Evolutionary conservation across 1,140 invertebrate species (phyloP), one percentile per base, ranked within the genome.

Genomic region (Cotesia glomerata): DNA sequence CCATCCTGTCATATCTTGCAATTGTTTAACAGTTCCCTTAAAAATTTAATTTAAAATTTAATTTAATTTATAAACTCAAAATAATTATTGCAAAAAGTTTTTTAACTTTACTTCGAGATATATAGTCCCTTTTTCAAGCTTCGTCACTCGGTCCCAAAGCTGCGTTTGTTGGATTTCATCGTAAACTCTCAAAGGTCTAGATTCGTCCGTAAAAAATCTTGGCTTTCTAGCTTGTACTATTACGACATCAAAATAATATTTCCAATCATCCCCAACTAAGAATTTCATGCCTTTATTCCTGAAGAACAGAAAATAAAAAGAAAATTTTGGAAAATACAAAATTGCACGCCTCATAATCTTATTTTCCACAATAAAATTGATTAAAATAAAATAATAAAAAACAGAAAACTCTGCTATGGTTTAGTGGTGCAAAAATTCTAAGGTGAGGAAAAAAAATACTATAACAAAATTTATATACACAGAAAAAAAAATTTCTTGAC

Each of bases 191-290:
- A 99, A 94, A 0, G 97, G 97, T 59, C 95, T 91, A 45, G 93
- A 93, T 83, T 93, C 91, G 79, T 95, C 95, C n/a, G 93, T 97
- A 87, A 99, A 99, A 86, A 99, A 99, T 77, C 93, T 93, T 0
- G 98, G 98, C 83, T 99, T 99, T 76, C 96, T 92, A 0, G 97
- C 97, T 82, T 95, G 95, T 5, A 97, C 96, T 73, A 99, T 95
- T 34, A 98, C 92, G 7, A 99, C 93, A 86, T 99, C 96, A 88
- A 99, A 99, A 78, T 93, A 93, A 13, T 95, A 90, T 73, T 91
- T 90, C 98, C 98, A 99, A 75, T 98, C 91, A 14, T 91, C 79
- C 0, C 97, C 98, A 5, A 97, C 91, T 77, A 99, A 87, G 83
- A 93, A 94, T 70, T 90, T 92, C 95, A 99, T 97, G 3, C 97